Conservation (phyloP, 2,797 vertebrate species). For the Microtus californicus region DNA sequence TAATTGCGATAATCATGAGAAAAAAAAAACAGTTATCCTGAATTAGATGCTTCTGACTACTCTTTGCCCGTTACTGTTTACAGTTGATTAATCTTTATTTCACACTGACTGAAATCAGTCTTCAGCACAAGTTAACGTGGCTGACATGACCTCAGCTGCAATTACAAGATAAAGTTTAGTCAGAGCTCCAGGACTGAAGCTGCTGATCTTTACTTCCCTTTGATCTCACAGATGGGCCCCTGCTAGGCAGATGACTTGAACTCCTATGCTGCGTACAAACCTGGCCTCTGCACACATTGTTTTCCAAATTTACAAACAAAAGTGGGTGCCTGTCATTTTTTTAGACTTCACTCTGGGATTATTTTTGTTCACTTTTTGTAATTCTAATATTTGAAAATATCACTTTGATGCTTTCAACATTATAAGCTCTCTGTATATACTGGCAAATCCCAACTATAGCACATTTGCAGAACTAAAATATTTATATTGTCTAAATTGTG, state of each 20-base stretch:
- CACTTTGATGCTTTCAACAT: conserved; percentile 19
- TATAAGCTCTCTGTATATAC: background rate
- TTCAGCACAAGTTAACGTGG: background rate
- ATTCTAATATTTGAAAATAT: conserved; percentile 3
- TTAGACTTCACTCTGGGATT: background rate
- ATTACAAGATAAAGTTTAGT: background rate
- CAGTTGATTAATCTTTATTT: conserved; percentile 40
- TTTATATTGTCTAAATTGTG: conserved; percentile 52
- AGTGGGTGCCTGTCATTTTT: background rate
- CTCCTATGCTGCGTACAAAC: background rate
- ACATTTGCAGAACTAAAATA: conserved; percentile 15
- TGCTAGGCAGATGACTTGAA: background rate
- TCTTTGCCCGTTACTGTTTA: background rate
- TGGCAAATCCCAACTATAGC: background rate
- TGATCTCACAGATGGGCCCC: background rate
- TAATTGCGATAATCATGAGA: background rate
- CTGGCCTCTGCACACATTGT: background rate
- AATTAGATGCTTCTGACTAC: background rate
- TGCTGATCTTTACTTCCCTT: background rate
- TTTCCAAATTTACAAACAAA: conserved; percentile 23
- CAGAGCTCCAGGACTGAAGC: background rate
- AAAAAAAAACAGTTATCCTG: background rate
- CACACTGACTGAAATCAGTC: background rate
- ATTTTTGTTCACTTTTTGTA: conserved; percentile 1
- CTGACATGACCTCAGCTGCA: background rate